Evolutionary conservation across 2,797 vertebrate genomes (phyloP), one percentile per base, ranked within the genome.

Genomic region (Pagetopsis macropterus): DNA sequence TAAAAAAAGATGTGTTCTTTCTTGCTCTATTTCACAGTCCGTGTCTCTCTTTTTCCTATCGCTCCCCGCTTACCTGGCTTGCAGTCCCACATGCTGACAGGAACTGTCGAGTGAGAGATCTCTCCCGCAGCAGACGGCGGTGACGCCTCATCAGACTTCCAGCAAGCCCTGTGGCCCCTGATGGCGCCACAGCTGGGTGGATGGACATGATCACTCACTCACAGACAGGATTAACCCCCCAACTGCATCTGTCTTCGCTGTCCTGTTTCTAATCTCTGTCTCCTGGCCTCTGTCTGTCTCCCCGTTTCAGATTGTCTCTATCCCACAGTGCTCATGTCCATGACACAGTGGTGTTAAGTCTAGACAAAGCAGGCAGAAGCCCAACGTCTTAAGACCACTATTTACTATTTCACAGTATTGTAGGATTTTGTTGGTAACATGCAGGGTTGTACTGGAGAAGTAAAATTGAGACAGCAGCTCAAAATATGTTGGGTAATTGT

Each of bases 131-230:
- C 85, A 88, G 89, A 89, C 88, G 72, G 78, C 72, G 65, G 91
- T 88, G 93, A 93, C 70, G 89, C 92, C 92, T 95, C 93, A 94
- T 94, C 93, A 94, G 90, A 90, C 89, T 93, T 90, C 75, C 89
- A 92, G 91, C 92, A 80, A 87, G 87, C 91, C 88, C 88, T 78
- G 88, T 90, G 88, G 89, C 90, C 91, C 88, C 88, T 84, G 87
- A 90, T 85, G 88, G 88, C 82, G 88, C 91, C 93, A 92, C 93
- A 93, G 92, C 92, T 92, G 92, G 93, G 78, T 87, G 78, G 78
- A 93, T 85, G 88, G 89, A 90, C 92, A 94, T 93, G 92, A 92
- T 93, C 89, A 82, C 81, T 93, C 93, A 92, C 91, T 94, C 92
- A 93, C 82, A 88, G 85, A 88, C 89, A 93, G 91, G 92, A 95